Conservation (phyloP, 2,888 invertebrate genomes). For the Drosophila longiperda region DNA sequence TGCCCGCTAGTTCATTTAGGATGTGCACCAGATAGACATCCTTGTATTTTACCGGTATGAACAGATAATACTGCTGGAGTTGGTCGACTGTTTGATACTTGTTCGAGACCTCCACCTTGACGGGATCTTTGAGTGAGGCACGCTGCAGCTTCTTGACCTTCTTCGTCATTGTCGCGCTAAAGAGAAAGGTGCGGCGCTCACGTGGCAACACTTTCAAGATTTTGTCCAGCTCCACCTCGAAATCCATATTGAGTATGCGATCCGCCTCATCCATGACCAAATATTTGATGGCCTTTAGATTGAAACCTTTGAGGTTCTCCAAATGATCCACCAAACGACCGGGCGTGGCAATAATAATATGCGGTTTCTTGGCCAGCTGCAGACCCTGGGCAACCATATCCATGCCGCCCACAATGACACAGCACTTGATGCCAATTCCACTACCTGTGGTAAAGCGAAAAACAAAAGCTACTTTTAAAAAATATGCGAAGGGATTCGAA, state of each 20-base stretch:
- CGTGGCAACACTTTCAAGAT: conserved; percentile 95
- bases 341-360: conserved; percentile 98
- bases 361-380: conserved; percentile 97
- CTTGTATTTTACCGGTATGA: conserved; percentile 98
- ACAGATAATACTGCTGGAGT: conserved; percentile 96
- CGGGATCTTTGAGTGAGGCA: conserved; percentile 96
- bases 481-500: neutral
- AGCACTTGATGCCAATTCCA: conserved; percentile 96
- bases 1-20: conserved; percentile 97
- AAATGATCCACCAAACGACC: conserved; percentile 98
- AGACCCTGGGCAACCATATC: conserved; percentile 98
- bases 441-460: conserved; percentile 87
- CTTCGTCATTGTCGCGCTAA: conserved; percentile 99
- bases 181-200: conserved; percentile 95
- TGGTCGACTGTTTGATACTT: conserved; percentile 99
- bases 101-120: conserved; percentile 97
- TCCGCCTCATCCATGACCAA: conserved; percentile 99
- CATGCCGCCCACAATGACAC: conserved; percentile 99
- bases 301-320: conserved; percentile 99
- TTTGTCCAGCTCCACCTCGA: conserved; percentile 98
- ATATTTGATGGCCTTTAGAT: conserved; percentile 93
- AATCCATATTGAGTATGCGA: conserved; percentile 99
- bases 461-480: neutral
- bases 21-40: conserved; percentile 98
- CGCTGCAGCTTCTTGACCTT: conserved; percentile 98